These are phyloP conservation scores for Vireo griseus DNA, from an alignment of 2,797 vertebrate species.

Conservation along the genomic window DNA sequence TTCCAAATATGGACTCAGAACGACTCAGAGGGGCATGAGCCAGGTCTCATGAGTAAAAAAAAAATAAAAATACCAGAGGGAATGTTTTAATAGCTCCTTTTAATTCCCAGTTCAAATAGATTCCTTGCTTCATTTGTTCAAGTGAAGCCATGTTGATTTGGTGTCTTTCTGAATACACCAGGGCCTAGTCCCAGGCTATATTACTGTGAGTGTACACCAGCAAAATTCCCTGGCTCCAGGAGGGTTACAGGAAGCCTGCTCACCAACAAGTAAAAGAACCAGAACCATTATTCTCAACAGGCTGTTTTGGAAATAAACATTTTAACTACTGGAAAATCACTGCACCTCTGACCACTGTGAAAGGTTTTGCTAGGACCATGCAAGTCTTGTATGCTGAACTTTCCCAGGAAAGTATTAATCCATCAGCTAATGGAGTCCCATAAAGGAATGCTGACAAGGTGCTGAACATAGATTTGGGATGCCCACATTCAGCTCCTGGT, in stretches of 20 bases:
- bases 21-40: constrained; percentile 36
- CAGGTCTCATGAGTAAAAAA: constrained; percentile 70
- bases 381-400: neutral
- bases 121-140: constrained; percentile 32
- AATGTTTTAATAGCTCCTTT: constrained; percentile 70
- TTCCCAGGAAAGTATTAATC: neutral
- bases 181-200: neutral
- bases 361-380: neutral
- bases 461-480: neutral
- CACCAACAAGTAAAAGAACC: neutral
- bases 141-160: neutral
- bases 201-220: neutral
- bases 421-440: neutral
- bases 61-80: constrained; percentile 64
- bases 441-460: neutral
- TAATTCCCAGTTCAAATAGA: constrained; percentile 60
- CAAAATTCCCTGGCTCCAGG: neutral
- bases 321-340: neutral
- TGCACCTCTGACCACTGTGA: neutral
- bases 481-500: neutral
- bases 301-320: neutral
- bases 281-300: neutral
- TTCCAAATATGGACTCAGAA: constrained; percentile 71
- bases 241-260: neutral
- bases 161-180: neutral